These are phyloP conservation scores for Tetraneura akinire DNA, from an alignment of 1,140 invertebrate species.

Conservation along the genomic window DNA sequence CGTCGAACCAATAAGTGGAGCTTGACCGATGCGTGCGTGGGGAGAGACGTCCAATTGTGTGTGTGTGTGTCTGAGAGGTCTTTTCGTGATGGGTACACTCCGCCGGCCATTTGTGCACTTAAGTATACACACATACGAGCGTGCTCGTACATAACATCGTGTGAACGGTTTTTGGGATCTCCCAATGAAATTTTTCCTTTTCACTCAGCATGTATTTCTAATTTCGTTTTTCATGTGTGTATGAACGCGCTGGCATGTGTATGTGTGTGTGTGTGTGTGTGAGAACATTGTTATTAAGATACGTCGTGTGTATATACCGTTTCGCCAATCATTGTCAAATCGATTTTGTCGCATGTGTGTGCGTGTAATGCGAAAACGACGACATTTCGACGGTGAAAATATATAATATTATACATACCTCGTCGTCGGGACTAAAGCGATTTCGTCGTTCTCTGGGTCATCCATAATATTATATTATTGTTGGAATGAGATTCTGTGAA, in stretches of 20 bases:
- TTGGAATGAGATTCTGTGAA: not conserved
- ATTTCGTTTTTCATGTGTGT: not conserved
- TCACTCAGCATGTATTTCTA: conserved; percentile 7
- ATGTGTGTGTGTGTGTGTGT: not conserved
- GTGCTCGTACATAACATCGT: not conserved
- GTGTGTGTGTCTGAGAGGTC: not conserved
- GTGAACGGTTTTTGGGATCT: conserved; percentile 14
- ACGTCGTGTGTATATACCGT: not conserved
- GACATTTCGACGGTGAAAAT: not conserved
- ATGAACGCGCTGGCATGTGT: not conserved
- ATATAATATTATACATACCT: not conserved
- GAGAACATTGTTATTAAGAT: not conserved
- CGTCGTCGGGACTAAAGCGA: not conserved
- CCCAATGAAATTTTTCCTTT: not conserved
- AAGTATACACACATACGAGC: not conserved
- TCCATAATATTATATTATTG: not conserved
- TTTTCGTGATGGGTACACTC: not conserved
- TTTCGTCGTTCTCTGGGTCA: not conserved
- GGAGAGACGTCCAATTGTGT: too few species aligned
- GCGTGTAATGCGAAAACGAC: too few species aligned
- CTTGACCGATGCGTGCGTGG: conserved; percentile 36
- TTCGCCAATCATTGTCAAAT: not conserved
- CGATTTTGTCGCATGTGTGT: not conserved
- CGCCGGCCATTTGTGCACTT: conserved; percentile 4
- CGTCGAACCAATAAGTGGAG: conserved; percentile 45